Evolutionary conservation across 2,888 invertebrate genomes (phyloP).

Genomic region (Coleophora flavipennella): DNA sequence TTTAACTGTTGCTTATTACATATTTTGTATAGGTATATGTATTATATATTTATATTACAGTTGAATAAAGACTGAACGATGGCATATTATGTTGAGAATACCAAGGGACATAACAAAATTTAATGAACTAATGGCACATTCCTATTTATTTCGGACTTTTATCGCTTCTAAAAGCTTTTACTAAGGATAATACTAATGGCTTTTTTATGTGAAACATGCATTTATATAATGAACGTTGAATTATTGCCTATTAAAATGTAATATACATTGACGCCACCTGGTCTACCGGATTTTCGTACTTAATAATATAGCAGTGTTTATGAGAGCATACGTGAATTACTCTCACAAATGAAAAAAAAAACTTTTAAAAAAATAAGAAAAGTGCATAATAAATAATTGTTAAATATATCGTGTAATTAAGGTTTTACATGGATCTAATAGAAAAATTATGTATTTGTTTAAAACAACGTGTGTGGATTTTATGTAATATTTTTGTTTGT

Average conservation of each 20-base stretch:
- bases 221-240: slow-evolving; percentile 5
- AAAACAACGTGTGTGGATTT: slow-evolving; percentile 25
- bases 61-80: slow-evolving; percentile 56
- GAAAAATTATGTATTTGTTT: slow-evolving; percentile 16
- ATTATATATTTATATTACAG: slow-evolving; percentile 24
- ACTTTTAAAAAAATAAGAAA: slow-evolving; percentile 24
- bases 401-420: slow-evolving; percentile 23
- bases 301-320: slow-evolving; percentile 24
- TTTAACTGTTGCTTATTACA: slow-evolving; percentile 39
- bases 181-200: slow-evolving; percentile 3
- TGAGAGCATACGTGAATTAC: slow-evolving; percentile 19
- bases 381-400: slow-evolving; percentile 43
- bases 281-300: slow-evolving; percentile 36
- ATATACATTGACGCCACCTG: background rate
- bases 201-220: slow-evolving; percentile 4
- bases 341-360: slow-evolving; percentile 31
- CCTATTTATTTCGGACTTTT: slow-evolving; percentile 16
- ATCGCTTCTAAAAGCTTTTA: background rate
- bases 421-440: slow-evolving; percentile 21
- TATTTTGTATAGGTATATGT: slow-evolving; percentile 33
- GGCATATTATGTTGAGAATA: slow-evolving; percentile 41
- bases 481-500: slow-evolving; percentile 21
- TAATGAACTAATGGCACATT: slow-evolving; percentile 31
- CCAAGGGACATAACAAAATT: slow-evolving; percentile 23
- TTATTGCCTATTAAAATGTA: too few relatives aligned